phyloP scores from a whole-genome alignment of 2,888 invertebrate genomes.

The Philopedon plagiatum region DNA sequence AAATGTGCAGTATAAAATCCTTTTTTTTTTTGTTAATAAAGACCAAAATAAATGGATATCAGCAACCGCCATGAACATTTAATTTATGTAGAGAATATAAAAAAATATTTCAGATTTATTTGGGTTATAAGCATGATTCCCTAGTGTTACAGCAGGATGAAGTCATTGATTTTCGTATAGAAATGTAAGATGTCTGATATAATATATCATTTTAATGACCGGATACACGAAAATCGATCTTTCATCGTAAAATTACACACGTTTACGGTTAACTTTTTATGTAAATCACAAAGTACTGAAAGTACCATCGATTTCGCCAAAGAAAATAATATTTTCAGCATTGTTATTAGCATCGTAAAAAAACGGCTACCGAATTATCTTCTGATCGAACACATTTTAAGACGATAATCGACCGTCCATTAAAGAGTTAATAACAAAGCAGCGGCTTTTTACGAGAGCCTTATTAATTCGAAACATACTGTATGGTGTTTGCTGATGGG shows the following conservation, averaged over 20 bases:
- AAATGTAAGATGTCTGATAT: too few relatives aligned
- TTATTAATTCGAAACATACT: constrained; percentile 34
- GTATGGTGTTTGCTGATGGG: constrained; percentile 33
- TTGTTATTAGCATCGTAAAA: constrained; percentile 21
- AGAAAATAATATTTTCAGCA: constrained; percentile 13
- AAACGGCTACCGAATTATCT: constrained; percentile 30
- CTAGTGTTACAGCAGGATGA: too few relatives aligned
- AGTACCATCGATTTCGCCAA: constrained; percentile 2
- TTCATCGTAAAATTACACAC: constrained; percentile 1
- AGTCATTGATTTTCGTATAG: too few relatives aligned
- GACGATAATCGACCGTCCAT: constrained; percentile 28
- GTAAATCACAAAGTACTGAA: constrained; percentile 1
- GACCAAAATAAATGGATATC: too few relatives aligned
- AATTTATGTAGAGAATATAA: too few relatives aligned
- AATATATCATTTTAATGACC: constrained; percentile 1
- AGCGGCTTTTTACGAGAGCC: constrained; percentile 12
- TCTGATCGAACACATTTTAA: constrained; percentile 20
- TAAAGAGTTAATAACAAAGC: constrained; percentile 37
- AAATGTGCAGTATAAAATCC: too few relatives aligned
- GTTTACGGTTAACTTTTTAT: constrained; percentile 1
- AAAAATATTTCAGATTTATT: too few relatives aligned
- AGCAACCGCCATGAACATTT: too few relatives aligned
- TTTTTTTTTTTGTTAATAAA: too few relatives aligned
- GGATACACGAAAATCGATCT: constrained; percentile 1
- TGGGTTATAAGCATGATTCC: too few relatives aligned